Base-by-base conservation (phyloP, 2,113 vertebrate genomes). In the Trematomus loennbergii region DNA sequence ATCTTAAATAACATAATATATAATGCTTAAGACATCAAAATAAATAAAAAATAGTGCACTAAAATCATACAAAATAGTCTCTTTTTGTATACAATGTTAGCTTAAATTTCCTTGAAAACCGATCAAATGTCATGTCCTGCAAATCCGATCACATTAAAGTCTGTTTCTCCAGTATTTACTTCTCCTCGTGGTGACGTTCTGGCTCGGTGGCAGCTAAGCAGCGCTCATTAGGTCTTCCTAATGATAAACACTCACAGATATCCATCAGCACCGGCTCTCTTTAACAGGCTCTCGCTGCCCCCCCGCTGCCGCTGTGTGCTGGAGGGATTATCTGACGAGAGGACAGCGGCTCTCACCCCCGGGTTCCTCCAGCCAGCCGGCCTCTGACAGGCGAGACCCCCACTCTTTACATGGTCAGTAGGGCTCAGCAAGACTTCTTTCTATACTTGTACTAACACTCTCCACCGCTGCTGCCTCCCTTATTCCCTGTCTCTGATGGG, bases 371-470 rank as follows among this genome's bases (percentile, higher is more conserved):
- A 70, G 67, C 89, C 88, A 85, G 78, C 91, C 68, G 46, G 61
- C 93, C 91, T 93, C 91, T 93, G 95, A 95, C 89, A 90, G 89
- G 89, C 89, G 91, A 93, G 89, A 85, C 88, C 92, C 92, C 87
- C 82, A 89, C 94, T 95, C 94, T 96, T 95, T 92, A 94, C 95
- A 95, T 91, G 95, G 93, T 92, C 96, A 96, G 94, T 96, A 96
- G 94, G 93, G 29, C 29, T 29, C 96, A 96, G 95, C 95, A 95
- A 95, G 95, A 94, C 81, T 83, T 93, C 93, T 93, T 94, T 94
- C 92, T 90, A 93, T 90, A 17, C 62, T 49, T 90, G 92, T 90
- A 17, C 62, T 49, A 45, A 48, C 43, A 4, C 3, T 61, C 18
- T 33, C 69, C 22, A 57, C 46, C 36, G 22, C n/a, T 18, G 5